Conservation (phyloP, 2,113 vertebrate species). For the Penelope pileata region DNA sequence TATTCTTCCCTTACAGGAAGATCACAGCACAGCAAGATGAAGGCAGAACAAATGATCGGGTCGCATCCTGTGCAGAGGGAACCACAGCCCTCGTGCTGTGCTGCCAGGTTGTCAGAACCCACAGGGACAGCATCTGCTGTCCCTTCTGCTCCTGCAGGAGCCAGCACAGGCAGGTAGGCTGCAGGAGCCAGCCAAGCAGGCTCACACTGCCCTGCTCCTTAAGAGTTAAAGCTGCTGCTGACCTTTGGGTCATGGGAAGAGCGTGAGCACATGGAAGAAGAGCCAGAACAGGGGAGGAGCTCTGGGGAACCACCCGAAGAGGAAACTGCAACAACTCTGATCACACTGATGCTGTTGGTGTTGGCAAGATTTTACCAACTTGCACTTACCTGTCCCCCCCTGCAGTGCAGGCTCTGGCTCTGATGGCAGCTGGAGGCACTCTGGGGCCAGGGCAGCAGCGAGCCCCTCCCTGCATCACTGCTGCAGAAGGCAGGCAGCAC, state of each 20-base stretch:
- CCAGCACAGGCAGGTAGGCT: rapidly evolving
- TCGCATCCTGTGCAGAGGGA: neutral
- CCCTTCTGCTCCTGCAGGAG: neutral
- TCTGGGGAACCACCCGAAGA: rapidly evolving
- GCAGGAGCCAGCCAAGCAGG: neutral
- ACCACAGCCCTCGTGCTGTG: rapidly evolving
- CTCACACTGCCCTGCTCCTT: rapidly evolving
- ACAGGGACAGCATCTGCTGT: neutral
- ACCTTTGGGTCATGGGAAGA: rapidly evolving
- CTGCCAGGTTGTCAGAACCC: neutral
- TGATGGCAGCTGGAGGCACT: neutral
- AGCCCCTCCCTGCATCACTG: neutral
- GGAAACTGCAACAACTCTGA: rapidly evolving
- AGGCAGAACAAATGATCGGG: neutral
- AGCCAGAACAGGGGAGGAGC: rapidly evolving
- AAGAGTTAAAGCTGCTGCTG: rapidly evolving
- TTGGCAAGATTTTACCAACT: neutral
- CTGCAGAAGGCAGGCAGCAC: neutral
- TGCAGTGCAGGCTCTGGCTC: rapidly evolving
- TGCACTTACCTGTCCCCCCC: neutral
- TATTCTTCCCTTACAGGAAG: neutral
- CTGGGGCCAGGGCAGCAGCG: rapidly evolving
- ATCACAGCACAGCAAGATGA: neutral
- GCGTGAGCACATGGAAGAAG: rapidly evolving
- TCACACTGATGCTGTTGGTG: neutral